Evolutionary conservation across 1,140 invertebrate species (phyloP).

Genomic region (Neomicropteryx cornuta): DNA sequence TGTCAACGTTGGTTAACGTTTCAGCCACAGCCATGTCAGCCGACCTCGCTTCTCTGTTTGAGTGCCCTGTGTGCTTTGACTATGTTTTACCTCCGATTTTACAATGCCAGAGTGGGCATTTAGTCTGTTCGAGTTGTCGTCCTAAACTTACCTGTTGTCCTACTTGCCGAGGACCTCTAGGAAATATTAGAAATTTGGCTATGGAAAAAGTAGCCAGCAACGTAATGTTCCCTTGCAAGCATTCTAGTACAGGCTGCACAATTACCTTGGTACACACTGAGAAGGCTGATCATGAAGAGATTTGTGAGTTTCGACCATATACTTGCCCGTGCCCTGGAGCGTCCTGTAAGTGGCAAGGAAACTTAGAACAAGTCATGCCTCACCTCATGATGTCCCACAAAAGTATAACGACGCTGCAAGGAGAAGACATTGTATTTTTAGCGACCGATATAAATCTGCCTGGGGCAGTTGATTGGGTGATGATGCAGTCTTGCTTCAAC

Average conservation of each 20-base stretch:
- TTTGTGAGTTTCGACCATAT: conserved; percentile 95
- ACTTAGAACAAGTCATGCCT: conserved; percentile 89
- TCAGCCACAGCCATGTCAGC: conserved; percentile 57
- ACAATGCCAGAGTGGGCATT: conserved; percentile 79
- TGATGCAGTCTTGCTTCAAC: conserved; percentile 99
- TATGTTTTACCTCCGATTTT: conserved; percentile 95
- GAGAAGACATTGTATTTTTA: conserved; percentile 98
- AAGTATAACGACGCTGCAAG: conserved; percentile 95
- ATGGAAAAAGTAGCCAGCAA: conserved; percentile 99
- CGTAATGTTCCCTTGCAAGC: conserved; percentile 98
- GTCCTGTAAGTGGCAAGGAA: conserved; percentile 98
- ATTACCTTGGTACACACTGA: conserved; percentile 90
- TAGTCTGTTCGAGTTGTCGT: conserved; percentile 89
- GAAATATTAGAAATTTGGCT: conserved; percentile 94
- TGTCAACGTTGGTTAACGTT: conserved; percentile 33
- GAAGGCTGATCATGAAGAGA: conserved; percentile 97
- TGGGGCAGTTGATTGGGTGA: conserved; percentile 99
- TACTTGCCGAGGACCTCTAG: conserved; percentile 91
- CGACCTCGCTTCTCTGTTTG: conserved; percentile 91
- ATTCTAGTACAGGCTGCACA: conserved; percentile 90
- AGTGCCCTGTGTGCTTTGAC: conserved; percentile 99
- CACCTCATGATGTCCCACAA: conserved; percentile 97
- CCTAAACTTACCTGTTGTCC: conserved; percentile 95
- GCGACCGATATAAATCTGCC: conserved; percentile 99
- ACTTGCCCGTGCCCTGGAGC: conserved; percentile 97